Percentiles rank a stretch among this genome's conserved stretches.
These are phyloP conservation scores for Periophthalmus magnuspinnatus DNA, from an alignment of 2,797 vertebrate species.

Conservation along the genomic window DNA sequence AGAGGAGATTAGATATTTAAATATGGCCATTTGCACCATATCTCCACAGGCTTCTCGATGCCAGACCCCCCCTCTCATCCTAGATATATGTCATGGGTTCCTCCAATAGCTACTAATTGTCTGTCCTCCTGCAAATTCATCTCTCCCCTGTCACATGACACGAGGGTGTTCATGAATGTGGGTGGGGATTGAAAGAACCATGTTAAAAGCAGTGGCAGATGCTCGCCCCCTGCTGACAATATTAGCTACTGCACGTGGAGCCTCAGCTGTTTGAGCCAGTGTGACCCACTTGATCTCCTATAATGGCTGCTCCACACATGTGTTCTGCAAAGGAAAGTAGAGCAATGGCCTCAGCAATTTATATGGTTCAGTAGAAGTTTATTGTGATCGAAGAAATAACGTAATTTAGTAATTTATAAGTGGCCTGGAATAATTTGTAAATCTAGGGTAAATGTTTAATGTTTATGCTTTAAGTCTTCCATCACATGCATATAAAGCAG, in stretches of 20 bases:
- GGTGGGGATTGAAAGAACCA: constrained; percentile 3
- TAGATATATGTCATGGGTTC: constrained; percentile 63
- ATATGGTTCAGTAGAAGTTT: constrained; percentile 32
- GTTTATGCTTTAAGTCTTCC: neutral
- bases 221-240: constrained; percentile 70
- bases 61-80: constrained; percentile 48
- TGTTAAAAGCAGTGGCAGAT: constrained; percentile 37
- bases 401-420: constrained; percentile 26
- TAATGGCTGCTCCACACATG: constrained; percentile 37
- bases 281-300: constrained; percentile 45
- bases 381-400: constrained; percentile 28
- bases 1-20: constrained; percentile 40
- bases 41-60: constrained; percentile 33
- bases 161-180: constrained; percentile 22
- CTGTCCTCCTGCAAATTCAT: constrained; percentile 66
- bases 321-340: constrained; percentile 32
- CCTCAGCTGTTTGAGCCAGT: constrained; percentile 34
- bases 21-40: constrained; percentile 18
- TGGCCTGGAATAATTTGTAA: constrained; percentile 15
- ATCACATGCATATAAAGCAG: neutral
- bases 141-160: constrained; percentile 34
- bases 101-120: constrained; percentile 75
- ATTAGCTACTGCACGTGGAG: constrained; percentile 14
- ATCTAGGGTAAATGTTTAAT: neutral
- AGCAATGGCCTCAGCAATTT: constrained; percentile 29